Conservation (phyloP, 2,113 vertebrate genomes). For the Salvelinus fontinalis region DNA sequence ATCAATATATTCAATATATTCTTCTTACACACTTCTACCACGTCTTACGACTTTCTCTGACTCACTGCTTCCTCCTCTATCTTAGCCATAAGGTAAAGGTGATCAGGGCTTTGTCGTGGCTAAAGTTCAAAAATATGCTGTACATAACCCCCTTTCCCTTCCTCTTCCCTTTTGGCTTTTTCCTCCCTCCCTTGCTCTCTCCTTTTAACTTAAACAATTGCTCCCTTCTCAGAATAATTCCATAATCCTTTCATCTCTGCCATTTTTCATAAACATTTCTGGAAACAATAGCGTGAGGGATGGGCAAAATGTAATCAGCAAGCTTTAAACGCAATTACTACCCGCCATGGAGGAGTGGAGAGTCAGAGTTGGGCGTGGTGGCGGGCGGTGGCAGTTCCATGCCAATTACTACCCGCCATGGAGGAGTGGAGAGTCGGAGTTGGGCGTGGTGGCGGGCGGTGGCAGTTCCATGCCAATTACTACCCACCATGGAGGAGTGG, state of each 20-base stretch:
- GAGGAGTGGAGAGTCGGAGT: conserved; percentile 46
- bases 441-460: conserved; percentile 27
- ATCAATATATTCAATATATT: too few species aligned
- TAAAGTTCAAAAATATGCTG: conserved; percentile 31
- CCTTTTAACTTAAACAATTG: conserved; percentile 60
- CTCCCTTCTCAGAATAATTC: conserved; percentile 66
- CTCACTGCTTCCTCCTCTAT: conserved; percentile 22
- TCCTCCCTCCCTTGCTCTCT: conserved; percentile 36
- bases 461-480: conserved; percentile 10
- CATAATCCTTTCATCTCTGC: conserved; percentile 73
- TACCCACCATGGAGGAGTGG: conserved; percentile 38
- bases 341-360: conserved; percentile 40
- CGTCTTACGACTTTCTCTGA: conserved; percentile 10
- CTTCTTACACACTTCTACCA: neutral
- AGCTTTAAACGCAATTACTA: conserved; percentile 67
- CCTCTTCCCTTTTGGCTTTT: conserved; percentile 36
- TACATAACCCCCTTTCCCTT: conserved; percentile 2
- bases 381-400: conserved; percentile 12
- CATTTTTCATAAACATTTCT: conserved; percentile 76
- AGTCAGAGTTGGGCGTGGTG: conserved; percentile 40
- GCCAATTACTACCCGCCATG: conserved; percentile 29
- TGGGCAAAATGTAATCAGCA: conserved; percentile 71
- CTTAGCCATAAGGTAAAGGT: conserved; percentile 59
- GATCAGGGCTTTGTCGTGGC: conserved; percentile 59
- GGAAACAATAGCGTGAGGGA: conserved; percentile 71